Percentiles rank a stretch among this genome's conserved stretches.
Conservation (phyloP, 2,113 vertebrate genomes). For the Eulacestoma nigropectus region DNA sequence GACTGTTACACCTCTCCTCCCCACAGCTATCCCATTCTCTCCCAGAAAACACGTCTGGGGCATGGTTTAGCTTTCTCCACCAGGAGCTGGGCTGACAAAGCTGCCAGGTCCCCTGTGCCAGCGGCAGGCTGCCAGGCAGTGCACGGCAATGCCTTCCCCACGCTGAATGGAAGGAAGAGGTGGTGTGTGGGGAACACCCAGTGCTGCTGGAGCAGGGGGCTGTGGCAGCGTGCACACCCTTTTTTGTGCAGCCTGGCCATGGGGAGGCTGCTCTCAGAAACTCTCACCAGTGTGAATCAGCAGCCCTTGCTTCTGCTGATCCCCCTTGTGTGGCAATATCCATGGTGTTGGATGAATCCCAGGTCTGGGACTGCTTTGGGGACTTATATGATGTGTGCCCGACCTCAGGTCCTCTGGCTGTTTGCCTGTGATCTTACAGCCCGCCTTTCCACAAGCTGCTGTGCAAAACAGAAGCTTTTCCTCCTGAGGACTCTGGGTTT, state of each 20-base stretch:
- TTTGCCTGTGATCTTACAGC: background rate
- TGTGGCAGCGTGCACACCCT: background rate
- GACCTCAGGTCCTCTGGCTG: background rate
- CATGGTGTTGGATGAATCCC: background rate
- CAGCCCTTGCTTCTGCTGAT: background rate
- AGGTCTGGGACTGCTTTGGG: background rate
- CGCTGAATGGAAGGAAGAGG: conserved; percentile 72
- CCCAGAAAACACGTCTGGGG: rapidly evolving
- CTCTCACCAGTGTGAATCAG: background rate
- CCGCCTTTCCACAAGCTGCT: background rate
- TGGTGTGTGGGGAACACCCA: conserved; percentile 54
- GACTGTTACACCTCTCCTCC: background rate
- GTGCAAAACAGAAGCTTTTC: background rate
- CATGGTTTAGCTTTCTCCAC: background rate
- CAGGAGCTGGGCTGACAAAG: background rate
- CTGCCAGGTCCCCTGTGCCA: background rate
- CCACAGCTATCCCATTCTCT: background rate
- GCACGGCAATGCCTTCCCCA: background rate
- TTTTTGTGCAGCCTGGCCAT: background rate
- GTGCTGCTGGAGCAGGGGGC: background rate
- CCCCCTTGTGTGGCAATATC: background rate
- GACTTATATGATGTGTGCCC: rapidly evolving
- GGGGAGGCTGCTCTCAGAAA: background rate
- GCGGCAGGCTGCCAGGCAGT: background rate
- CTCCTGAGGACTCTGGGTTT: background rate